Evolutionary conservation across 2,797 vertebrate genomes (phyloP).

Genomic region (Sebastes cheni): DNA sequence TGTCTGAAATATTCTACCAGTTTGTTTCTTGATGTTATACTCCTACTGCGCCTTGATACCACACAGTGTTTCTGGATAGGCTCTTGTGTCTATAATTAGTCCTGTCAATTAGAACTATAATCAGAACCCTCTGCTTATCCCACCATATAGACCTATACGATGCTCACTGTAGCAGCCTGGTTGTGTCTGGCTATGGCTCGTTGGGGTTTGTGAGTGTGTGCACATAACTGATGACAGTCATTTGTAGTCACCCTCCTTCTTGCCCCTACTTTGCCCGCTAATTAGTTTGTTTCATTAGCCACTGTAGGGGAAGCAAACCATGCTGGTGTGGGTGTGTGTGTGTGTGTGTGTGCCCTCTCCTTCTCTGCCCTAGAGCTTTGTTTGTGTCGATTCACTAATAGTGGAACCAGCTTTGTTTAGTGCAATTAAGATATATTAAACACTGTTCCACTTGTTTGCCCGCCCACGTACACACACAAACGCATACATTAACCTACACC

Average conservation of each 20-base stretch:
- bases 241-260: slow-evolving; percentile 45
- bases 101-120: slow-evolving; percentile 27
- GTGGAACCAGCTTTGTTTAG: slow-evolving; percentile 23
- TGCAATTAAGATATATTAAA: slow-evolving; percentile 59
- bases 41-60: slow-evolving; percentile 6
- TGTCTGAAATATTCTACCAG: background rate
- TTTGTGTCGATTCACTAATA: slow-evolving; percentile 38
- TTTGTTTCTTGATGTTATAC: slow-evolving; percentile 2
- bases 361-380: slow-evolving; percentile 32
- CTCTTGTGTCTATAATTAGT: slow-evolving; percentile 42
- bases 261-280: slow-evolving; percentile 46
- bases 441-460: slow-evolving; percentile 19
- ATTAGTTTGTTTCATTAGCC: slow-evolving; percentile 67
- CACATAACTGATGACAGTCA: slow-evolving; percentile 45
- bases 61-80: slow-evolving; percentile 23
- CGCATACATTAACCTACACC: background rate
- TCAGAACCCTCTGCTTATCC: background rate
- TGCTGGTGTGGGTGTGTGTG: slow-evolving; percentile 3
- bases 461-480: background rate
- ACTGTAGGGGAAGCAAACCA: slow-evolving; percentile 39
- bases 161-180: slow-evolving; percentile 4
- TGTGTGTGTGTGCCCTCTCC: slow-evolving; percentile 10
- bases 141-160: background rate
- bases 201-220: background rate
- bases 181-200: background rate